These are phyloP conservation scores for Tauraco erythrolophus DNA, from an alignment of 2,113 vertebrate genomes.

Conservation along the genomic window DNA sequence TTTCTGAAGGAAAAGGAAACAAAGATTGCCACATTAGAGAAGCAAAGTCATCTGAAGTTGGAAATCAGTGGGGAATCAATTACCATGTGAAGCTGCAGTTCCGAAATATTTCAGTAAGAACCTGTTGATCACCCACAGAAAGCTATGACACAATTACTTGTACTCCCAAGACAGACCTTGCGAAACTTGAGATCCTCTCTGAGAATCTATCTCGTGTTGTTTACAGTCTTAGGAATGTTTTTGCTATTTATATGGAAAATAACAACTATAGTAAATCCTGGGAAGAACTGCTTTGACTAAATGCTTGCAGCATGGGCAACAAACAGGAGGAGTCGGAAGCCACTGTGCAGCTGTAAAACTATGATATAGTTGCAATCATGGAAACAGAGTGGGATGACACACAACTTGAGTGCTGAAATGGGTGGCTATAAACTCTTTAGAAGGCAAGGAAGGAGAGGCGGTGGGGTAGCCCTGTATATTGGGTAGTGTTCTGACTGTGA, in stretches of 20 bases:
- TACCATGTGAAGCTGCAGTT: neutral
- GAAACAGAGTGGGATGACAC: neutral
- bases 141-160: neutral
- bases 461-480: no score
- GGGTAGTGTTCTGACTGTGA: neutral
- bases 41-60: neutral
- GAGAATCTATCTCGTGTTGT: neutral
- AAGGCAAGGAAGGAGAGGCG: no score
- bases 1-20: slow-evolving; percentile 4
- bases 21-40: neutral
- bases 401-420: no score
- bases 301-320: neutral
- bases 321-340: neutral
- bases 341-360: neutral
- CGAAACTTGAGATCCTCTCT: neutral
- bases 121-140: neutral
- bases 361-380: neutral
- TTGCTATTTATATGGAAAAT: neutral
- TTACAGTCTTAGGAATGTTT: neutral
- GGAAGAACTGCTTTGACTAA: neutral
- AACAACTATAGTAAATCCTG: neutral
- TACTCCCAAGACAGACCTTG: neutral
- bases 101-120: neutral
- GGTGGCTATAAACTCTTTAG: no score
- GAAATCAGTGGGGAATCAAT: neutral